A percentile compares a stretch with the other conserved stretches of the same genome.
Conservation (phyloP, 1,140 invertebrate genomes). For the Phortica variegata region DNA sequence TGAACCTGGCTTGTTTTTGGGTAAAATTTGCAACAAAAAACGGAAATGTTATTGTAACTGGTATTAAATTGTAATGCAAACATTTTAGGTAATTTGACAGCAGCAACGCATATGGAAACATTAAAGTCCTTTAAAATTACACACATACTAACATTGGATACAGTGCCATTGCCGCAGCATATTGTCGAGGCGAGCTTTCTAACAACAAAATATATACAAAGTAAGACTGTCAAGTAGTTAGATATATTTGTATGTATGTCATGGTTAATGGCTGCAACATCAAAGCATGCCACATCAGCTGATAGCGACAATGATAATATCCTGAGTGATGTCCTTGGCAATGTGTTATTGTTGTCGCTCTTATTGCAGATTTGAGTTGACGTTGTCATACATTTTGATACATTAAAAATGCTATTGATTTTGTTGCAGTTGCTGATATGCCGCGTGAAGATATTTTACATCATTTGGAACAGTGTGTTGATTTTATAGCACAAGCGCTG, state of each 20-base stretch:
- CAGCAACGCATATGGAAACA: conserved; percentile 71
- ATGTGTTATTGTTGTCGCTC: no score
- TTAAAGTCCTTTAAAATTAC: conserved; percentile 68
- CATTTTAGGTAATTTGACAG: conserved; percentile 71
- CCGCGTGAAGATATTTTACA: conserved; percentile 79
- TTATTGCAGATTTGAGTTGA: no score
- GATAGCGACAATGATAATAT: conserved; percentile 17
- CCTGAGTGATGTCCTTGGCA: no score
- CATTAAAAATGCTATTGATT: no score
- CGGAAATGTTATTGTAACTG: neutral
- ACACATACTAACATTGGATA: conserved; percentile 78
- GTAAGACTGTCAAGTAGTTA: conserved; percentile 59
- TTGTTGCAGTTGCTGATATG: conserved; percentile 70
- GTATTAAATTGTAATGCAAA: conserved; percentile 7
- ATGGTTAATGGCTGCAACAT: no score
- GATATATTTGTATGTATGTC: no score
- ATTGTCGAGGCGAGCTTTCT: conserved; percentile 68
- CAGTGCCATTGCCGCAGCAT: conserved; percentile 74
- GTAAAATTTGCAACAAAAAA: no score
- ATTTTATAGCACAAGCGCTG: conserved; percentile 69
- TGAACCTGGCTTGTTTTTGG: conserved; percentile 70
- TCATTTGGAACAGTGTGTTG: conserved; percentile 71
- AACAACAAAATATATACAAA: conserved; percentile 73
- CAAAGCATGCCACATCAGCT: no score
- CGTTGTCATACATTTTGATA: no score